Base-by-base conservation (phyloP, 2,797 vertebrate genomes). In the Siniperca scherzeri region DNA sequence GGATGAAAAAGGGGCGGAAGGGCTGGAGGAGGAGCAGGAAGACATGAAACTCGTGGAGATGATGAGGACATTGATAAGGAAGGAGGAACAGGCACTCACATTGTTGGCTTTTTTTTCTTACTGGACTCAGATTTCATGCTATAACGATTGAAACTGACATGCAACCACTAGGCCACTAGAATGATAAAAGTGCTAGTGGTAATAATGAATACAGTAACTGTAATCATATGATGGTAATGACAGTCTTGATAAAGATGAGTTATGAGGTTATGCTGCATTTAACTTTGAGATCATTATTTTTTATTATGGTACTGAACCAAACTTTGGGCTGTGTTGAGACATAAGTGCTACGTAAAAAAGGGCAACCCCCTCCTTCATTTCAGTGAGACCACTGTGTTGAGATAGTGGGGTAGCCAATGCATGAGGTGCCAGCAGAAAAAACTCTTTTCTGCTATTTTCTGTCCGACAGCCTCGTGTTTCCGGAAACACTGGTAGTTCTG, bases 21-120 rank as follows among this genome's bases (percentile, higher is more conserved):
- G 56, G 70, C 74, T 86, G 60, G 67, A 85, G 84, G 81, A 86
- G 74, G 75, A 77, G 65, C 84, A 82, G 81, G 83, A 86, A 82
- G 69, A 40, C 53, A 64, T 74, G 33, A 44, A 72, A 56, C 72
- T 87, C n/a, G 17, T 82, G 70, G 33, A 38, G 40, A 77, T 12
- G 80, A 89, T 81, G 76, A 77, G 44, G 61, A 74, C 71, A 56
- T 36, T 72, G 86, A 89, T 88, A 89, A 84, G 40, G 19, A 69
- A 46, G 6, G n/a, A 83, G 56, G 44, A 81, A 87, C 78, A 88
- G 46, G 17, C 53, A 1, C 21, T 73, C 46, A 7, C 68, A 72
- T 80, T 89, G 82, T 87, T 82, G 36, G 7, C 14, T 21, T 61
- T 44, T 60, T 60, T 62, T 50, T 27, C 9, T n/a, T 14, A 60